A percentile compares a stretch with the other conserved stretches of the same genome.
Conservation (phyloP, 2,888 invertebrate species). For the Metellina segmentata region DNA sequence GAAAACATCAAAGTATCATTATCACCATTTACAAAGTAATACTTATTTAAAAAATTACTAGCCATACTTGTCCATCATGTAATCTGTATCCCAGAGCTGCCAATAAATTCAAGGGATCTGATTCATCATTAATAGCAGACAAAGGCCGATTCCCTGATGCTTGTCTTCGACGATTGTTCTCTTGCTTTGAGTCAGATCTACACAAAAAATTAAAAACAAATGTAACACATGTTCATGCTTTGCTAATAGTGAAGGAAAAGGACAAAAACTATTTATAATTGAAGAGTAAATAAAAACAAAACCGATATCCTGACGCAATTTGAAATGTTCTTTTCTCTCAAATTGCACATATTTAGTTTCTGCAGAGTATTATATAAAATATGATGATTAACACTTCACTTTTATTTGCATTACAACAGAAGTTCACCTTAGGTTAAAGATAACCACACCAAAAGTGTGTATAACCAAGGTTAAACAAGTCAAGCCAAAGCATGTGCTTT, state of each 20-base stretch:
- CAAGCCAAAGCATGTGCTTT: too few relatives aligned
- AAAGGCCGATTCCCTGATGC: conserved; percentile 91
- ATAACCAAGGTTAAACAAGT: too few relatives aligned
- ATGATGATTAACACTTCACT: too few relatives aligned
- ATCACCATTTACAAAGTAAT: neutral
- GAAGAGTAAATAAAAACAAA: too few relatives aligned
- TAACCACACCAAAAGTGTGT: too few relatives aligned
- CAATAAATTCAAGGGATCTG: conserved; percentile 90
- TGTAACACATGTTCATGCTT: neutral
- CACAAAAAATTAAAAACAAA: neutral
- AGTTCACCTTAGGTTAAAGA: too few relatives aligned
- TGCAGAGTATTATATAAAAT: neutral
- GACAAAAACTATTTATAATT: too few relatives aligned
- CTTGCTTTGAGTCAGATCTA: conserved; percentile 61
- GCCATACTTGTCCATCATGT: conserved; percentile 87
- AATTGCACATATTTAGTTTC: neutral
- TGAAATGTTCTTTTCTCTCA: neutral
- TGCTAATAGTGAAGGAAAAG: too few relatives aligned
- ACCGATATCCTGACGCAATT: too few relatives aligned
- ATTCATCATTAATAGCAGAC: conserved; percentile 90
- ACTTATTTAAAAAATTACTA: neutral
- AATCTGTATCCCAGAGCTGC: conserved; percentile 86
- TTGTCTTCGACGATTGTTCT: conserved; percentile 85
- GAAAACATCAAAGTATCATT: neutral
- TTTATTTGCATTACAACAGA: too few relatives aligned